Base-by-base conservation (phyloP, 2,113 vertebrate genomes). In the Oxyruncus cristatus region DNA sequence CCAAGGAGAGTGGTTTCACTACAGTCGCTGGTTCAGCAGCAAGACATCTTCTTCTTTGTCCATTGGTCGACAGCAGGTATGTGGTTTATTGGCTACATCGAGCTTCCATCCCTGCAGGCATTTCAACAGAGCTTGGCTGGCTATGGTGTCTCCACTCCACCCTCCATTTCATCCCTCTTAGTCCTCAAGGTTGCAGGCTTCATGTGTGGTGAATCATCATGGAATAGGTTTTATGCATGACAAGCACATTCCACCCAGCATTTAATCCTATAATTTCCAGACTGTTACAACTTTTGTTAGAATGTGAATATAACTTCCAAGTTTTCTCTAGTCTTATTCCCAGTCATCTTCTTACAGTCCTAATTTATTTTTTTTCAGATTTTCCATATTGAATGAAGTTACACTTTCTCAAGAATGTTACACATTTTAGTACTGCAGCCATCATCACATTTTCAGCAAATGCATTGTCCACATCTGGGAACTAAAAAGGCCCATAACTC, bases 401-500 rank as follows among this genome's bases (percentile, higher is more conserved):
- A 41, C 12, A 23, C 2, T 42, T 68, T 42, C 32, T 61, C 22
- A 56, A 35, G 56, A 44, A 44, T n/a, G 1, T 50, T 70, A 21
- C 42, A 42, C 4, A 14, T 71, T 65, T 73, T 77, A 62, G 12
- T 58, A 21, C 24, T 12, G 85, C 7, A 58, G 11, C 8, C 37
- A 27, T 37, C 15, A 10, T 37, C 15, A 10, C 3, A 20, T 77
- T 80, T 79, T 81, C 46, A 47, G 11, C 9, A 78, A 63, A 84
- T 41, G 12, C 9, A 20, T n/a, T 32, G 11, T 47, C 15, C 22
- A 5, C 14, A 9, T 46, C 4, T 28, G 67, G 41, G 65, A 92
- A 68, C 1, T 1, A 33, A 12, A 32, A 46, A 52, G 11, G 17
- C 50, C 11, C 5, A 0, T n/a, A 66, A 62, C 15, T 44, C 23